Evolutionary conservation across 2,113 vertebrate genomes (phyloP).

Genomic region (Petaurus breviceps): DNA sequence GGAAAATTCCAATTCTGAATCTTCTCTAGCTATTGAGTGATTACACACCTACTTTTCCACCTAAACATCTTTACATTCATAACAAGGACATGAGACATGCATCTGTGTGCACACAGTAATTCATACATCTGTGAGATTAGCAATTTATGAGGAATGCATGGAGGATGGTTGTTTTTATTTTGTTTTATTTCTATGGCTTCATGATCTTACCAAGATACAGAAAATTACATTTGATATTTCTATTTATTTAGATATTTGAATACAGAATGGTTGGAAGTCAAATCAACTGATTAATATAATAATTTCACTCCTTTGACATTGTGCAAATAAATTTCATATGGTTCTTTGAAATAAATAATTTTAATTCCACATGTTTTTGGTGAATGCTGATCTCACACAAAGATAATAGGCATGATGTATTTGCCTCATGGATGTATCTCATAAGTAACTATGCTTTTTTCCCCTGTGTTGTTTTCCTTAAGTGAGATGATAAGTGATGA

Average conservation of each 20-base stretch:
- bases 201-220: neutral
- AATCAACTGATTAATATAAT: neutral
- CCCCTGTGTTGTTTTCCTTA: neutral
- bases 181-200: neutral
- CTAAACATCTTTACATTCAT: neutral
- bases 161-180: neutral
- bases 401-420: neutral
- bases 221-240: neutral
- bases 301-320: neutral
- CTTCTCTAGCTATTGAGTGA: neutral
- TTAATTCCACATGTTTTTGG: neutral
- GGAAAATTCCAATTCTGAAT: neutral
- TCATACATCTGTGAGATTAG: neutral
- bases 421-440: neutral
- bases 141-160: neutral
- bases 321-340: neutral
- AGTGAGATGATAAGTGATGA: too few relatives aligned
- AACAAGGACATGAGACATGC: too few relatives aligned
- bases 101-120: neutral
- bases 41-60: neutral
- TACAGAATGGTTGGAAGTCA: neutral
- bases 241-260: neutral
- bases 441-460: neutral
- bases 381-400: neutral
- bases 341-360: neutral